Conservation (phyloP, 1,140 invertebrate genomes). For the Lysiphlebus fabarum region DNA sequence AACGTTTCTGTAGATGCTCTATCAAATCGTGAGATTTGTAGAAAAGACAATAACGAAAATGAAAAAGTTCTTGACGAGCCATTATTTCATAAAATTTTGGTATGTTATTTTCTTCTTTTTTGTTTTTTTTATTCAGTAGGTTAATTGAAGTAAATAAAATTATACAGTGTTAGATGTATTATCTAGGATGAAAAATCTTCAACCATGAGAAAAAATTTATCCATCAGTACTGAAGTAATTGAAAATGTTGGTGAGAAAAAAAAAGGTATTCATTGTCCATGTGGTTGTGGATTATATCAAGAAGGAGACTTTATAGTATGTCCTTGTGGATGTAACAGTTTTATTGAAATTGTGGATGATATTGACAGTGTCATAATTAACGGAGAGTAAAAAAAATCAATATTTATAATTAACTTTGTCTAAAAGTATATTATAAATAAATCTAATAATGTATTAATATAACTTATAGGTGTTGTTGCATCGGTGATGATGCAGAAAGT, state of each 20-base stretch:
- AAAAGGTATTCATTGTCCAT: constrained; percentile 8
- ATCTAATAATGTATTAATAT: too few relatives aligned
- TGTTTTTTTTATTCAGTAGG: too few relatives aligned
- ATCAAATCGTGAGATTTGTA: not conserved
- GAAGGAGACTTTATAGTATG: constrained; percentile 11
- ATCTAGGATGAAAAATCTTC: too few relatives aligned
- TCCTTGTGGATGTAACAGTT: constrained; percentile 26
- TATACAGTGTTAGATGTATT: too few relatives aligned
- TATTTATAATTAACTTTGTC: too few relatives aligned
- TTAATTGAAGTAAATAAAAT: too few relatives aligned
- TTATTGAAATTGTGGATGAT: constrained; percentile 13
- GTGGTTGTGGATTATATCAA: constrained; percentile 9
- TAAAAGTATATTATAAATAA: too few relatives aligned
- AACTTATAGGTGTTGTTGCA: too few relatives aligned
- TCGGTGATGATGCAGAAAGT: too few relatives aligned
- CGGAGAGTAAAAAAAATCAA: too few relatives aligned
- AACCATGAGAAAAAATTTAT: not conserved
- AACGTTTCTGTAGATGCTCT: not conserved
- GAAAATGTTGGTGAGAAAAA: not conserved
- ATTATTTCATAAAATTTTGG: not conserved
- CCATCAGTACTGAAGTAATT: not conserved
- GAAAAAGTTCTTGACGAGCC: not conserved
- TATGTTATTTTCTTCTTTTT: too few relatives aligned
- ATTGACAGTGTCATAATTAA: not conserved
- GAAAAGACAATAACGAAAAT: not conserved